Evolutionary conservation across 1,140 invertebrate genomes (phyloP).

Genomic region (Lycorma delicatula): DNA sequence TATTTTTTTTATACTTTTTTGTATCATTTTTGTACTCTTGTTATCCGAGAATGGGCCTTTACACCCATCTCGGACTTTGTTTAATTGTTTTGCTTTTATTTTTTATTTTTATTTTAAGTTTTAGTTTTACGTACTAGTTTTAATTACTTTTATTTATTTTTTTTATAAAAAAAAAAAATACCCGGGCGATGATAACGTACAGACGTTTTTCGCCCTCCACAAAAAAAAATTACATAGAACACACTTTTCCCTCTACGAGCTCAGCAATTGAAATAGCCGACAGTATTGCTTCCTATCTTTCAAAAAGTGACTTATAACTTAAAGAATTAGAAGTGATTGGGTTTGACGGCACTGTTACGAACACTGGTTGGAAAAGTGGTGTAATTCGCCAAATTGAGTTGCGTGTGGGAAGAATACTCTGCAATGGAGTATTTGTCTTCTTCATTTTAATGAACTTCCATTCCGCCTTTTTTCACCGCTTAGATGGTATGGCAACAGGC

Average conservation of each 20-base stretch:
- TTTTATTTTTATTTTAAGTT: no score
- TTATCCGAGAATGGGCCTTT: no score
- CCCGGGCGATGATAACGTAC: no score
- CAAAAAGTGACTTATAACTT: slow-evolving; percentile 17
- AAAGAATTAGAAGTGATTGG: slow-evolving; percentile 22
- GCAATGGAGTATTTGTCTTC: slow-evolving; percentile 29
- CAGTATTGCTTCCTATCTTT: slow-evolving; percentile 20
- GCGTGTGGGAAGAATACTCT: slow-evolving; percentile 21
- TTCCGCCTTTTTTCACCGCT: slow-evolving; percentile 28
- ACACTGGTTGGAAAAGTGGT: slow-evolving; percentile 29
- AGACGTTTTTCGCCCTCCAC: no score
- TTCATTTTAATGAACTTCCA: slow-evolving; percentile 30
- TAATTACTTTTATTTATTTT: no score
- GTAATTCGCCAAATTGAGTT: slow-evolving; percentile 25
- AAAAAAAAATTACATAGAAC: slow-evolving; percentile 30
- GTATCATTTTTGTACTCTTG: no score
- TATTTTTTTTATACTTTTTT: no score
- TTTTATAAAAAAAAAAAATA: no score
- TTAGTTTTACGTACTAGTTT: no score
- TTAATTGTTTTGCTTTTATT: no score
- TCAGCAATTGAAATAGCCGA: slow-evolving; percentile 19
- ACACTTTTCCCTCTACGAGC: slow-evolving; percentile 21
- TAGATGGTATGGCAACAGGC: slow-evolving; percentile 28
- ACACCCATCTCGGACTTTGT: no score
- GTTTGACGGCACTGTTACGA: slow-evolving; percentile 32